Percentiles rank a stretch among this genome's conserved stretches.
Conservation (phyloP, 2,888 invertebrate species). For the Drosophila leonis region DNA sequence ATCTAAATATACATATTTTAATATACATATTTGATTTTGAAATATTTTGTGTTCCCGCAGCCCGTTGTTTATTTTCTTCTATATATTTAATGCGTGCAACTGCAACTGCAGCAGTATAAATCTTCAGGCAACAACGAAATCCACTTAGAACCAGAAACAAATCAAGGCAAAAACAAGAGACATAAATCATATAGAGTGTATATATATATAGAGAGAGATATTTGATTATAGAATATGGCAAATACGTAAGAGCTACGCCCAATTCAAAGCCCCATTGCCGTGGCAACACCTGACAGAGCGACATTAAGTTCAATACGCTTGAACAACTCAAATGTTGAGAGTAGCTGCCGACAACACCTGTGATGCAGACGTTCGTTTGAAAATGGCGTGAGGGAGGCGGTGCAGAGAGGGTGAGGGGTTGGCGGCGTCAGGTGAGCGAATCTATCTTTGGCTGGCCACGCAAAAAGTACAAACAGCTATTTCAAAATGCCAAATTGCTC, state of each 20-base stretch:
- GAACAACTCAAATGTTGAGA: slow-evolving; percentile 52
- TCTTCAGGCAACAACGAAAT: slow-evolving; percentile 44
- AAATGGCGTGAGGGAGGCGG: slow-evolving; percentile 11
- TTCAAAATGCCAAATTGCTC: slow-evolving; percentile 75
- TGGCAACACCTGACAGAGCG: slow-evolving; percentile 70
- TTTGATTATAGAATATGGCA: slow-evolving; percentile 35
- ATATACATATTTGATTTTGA: background rate
- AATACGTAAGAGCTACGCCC: slow-evolving; percentile 35
- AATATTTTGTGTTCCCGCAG: background rate
- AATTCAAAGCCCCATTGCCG: slow-evolving; percentile 2
- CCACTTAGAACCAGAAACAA: slow-evolving; percentile 58
- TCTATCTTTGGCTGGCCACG: slow-evolving; percentile 67
- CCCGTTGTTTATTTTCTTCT: background rate
- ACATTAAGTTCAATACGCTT: slow-evolving; percentile 79
- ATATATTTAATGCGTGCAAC: slow-evolving; percentile 22
- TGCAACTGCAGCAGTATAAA: slow-evolving; percentile 28
- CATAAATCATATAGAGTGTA: slow-evolving; percentile 46
- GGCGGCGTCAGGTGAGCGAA: slow-evolving; percentile 67
- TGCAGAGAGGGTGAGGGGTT: background rate
- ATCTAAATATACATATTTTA: slow-evolving; percentile 2
- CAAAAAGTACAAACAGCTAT: slow-evolving; percentile 58
- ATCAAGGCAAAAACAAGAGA: slow-evolving; percentile 53
- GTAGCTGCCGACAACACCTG: slow-evolving; percentile 76
- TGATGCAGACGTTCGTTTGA: slow-evolving; percentile 71
- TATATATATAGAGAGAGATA: background rate